A percentile compares a stretch with the other conserved stretches of the same genome.
Evolutionary conservation across 2,797 vertebrate genomes (phyloP).

Genomic region (Microcaecilia unicolor): DNA sequence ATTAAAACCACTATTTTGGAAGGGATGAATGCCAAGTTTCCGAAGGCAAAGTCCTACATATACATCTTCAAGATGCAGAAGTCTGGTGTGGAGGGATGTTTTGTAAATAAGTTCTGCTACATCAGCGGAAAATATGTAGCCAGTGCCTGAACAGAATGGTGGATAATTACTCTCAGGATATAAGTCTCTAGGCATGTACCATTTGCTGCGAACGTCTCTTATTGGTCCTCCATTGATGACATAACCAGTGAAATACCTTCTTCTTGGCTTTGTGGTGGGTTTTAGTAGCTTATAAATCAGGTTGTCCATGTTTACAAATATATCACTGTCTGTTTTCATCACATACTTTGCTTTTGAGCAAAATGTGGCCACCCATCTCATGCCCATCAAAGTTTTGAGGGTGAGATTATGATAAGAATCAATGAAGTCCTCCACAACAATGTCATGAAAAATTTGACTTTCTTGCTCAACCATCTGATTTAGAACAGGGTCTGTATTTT

Average conservation of each 20-base stretch:
- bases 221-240: constrained; percentile 94
- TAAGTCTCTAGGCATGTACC: constrained; percentile 95
- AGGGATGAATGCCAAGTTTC: constrained; percentile 92
- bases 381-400: constrained; percentile 95
- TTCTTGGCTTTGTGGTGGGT: constrained; percentile 84
- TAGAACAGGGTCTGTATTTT: constrained; percentile 77
- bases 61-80: constrained; percentile 93
- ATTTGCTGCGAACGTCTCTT: constrained; percentile 91
- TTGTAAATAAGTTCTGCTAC: constrained; percentile 93
- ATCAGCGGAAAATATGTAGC: constrained; percentile 92
- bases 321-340: constrained; percentile 98
- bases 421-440: constrained; percentile 91
- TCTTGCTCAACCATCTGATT: constrained; percentile 98
- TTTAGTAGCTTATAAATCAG: constrained; percentile 93
- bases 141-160: constrained; percentile 92
- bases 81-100: constrained; percentile 89
- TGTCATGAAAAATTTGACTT: constrained; percentile 95
- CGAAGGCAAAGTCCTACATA: constrained; percentile 91
- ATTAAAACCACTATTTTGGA: constrained; percentile 97
- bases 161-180: constrained; percentile 95
- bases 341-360: constrained; percentile 89
- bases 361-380: constrained; percentile 92
- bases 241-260: constrained; percentile 91
- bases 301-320: constrained; percentile 98
- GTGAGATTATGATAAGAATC: constrained; percentile 97